A percentile compares a stretch with the other conserved stretches of the same genome.
Conservation (phyloP, 2,797 vertebrate species). For the Schizothorax lantsangensis region DNA sequence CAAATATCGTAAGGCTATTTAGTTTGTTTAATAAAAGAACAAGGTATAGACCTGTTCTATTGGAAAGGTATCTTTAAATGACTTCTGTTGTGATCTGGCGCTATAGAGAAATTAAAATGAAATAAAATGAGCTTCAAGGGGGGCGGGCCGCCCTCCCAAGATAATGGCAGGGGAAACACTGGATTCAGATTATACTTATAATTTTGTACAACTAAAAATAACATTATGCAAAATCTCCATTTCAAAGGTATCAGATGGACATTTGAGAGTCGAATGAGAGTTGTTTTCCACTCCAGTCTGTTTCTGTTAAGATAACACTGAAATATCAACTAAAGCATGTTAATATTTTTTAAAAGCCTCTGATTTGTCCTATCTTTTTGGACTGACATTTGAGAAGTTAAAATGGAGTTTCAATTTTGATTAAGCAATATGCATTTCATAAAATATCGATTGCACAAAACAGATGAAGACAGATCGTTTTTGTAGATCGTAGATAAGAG, state of each 20-base stretch:
- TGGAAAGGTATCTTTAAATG: no score
- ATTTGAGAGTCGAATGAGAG: neutral
- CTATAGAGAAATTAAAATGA: no score
- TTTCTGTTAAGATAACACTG: neutral
- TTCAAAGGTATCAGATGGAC: neutral
- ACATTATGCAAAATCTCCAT: neutral
- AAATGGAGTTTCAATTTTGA: neutral
- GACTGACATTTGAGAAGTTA: neutral
- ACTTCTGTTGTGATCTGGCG: no score
- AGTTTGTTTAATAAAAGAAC: no score
- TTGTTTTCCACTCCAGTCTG: neutral
- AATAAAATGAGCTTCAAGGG: no score
- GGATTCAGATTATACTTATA: neutral
- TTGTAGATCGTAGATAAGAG: neutral
- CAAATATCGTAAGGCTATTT: no score
- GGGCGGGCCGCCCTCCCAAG: no score
- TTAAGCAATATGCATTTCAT: neutral
- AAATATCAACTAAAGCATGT: neutral
- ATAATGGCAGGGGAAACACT: no score
- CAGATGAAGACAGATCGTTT: neutral
- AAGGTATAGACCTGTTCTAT: no score
- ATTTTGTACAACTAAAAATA: neutral
- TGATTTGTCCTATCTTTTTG: neutral
- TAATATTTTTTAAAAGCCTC: neutral
- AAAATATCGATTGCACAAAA: neutral